phyloP scores from a whole-genome alignment of 2,113 vertebrate genomes.

The Pteropus alecto region DNA sequence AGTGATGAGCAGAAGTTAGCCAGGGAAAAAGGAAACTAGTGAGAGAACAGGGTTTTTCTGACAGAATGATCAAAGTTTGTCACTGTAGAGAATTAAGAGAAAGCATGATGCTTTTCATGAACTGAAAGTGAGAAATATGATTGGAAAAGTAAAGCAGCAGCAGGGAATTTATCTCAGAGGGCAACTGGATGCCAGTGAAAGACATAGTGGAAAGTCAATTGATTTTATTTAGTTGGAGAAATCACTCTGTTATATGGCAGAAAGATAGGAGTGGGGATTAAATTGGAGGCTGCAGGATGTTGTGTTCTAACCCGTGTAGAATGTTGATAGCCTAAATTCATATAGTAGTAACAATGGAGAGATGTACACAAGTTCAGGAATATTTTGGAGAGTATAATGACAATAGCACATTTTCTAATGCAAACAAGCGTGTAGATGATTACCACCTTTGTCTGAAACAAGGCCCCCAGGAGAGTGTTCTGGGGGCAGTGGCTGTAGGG shows the following conservation, averaged over 20 bases:
- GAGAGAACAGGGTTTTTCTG: neutral
- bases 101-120: neutral
- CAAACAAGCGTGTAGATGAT: neutral
- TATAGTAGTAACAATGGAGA: neutral
- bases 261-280: neutral
- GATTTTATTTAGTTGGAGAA: constrained; percentile 1
- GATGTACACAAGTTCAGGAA: neutral
- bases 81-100: neutral
- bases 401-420: neutral
- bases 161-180: constrained; percentile 11
- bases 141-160: neutral
- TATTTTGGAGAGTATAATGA: neutral
- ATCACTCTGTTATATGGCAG: neutral
- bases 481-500: neutral
- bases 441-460: neutral
- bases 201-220: neutral
- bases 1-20: neutral
- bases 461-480: neutral
- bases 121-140: neutral
- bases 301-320: neutral
- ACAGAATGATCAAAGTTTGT: neutral
- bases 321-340: neutral
- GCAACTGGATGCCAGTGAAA: neutral
- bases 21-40: neutral
- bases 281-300: neutral